Evolutionary conservation across 1,140 invertebrate species (phyloP).

Genomic region (Lepidotrigona ventralis): DNA sequence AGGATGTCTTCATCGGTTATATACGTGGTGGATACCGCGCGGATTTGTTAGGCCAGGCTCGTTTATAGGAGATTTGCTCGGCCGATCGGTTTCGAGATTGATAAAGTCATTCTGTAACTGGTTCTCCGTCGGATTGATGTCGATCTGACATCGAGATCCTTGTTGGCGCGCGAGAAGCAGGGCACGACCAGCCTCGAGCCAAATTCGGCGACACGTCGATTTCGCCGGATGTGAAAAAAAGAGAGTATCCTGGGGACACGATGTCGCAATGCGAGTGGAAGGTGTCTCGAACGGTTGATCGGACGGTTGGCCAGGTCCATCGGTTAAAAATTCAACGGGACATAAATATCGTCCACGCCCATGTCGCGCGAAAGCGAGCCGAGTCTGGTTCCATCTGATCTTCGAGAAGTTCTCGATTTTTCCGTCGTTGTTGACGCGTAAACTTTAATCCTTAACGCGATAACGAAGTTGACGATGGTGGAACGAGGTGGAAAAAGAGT

Average conservation of each 20-base stretch:
- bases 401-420: background rate
- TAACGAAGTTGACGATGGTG: background rate
- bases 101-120: conserved; percentile 51
- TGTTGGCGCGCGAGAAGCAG: conserved; percentile 3
- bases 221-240: conserved; percentile 40
- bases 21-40: conserved; percentile 1
- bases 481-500: background rate
- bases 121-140: conserved; percentile 46
- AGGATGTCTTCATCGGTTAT: conserved; percentile 32
- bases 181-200: conserved; percentile 21
- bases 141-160: conserved; percentile 30
- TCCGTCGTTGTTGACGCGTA: background rate
- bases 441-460: background rate
- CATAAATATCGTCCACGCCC: conserved; percentile 67
- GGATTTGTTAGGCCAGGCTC: conserved; percentile 15
- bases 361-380: background rate
- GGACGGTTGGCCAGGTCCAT: background rate
- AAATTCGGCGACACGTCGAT: conserved; percentile 50
- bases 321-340: conserved; percentile 22
- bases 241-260: background rate
- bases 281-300: background rate
- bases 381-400: background rate
- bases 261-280: background rate
- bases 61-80: conserved; percentile 40
- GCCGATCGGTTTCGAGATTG: conserved; percentile 42